Evolutionary conservation across 2,888 invertebrate genomes (phyloP).

Genomic region (Acrobasis suavella): DNA sequence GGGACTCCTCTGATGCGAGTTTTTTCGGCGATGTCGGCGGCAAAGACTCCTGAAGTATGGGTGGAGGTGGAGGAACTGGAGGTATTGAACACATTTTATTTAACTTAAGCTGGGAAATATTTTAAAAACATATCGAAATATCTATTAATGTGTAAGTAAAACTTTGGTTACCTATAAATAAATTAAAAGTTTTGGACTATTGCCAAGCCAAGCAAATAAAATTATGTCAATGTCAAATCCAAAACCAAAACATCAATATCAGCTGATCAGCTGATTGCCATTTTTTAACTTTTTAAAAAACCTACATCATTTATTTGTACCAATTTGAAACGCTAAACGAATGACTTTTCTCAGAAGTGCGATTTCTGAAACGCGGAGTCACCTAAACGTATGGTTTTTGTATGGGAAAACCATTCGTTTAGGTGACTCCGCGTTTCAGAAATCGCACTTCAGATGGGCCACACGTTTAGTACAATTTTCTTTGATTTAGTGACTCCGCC

Average conservation of each 20-base stretch:
- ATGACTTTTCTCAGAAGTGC: too few relatives aligned
- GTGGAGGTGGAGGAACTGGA: slow-evolving; percentile 52
- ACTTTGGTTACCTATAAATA: neutral
- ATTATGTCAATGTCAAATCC: neutral
- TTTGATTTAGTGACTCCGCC: too few relatives aligned
- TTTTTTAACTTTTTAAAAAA: neutral
- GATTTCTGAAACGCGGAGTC: too few relatives aligned
- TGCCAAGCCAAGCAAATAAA: neutral
- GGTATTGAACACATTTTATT: slow-evolving; percentile 64
- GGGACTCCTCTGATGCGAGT: slow-evolving; percentile 26
- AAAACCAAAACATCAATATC: neutral
- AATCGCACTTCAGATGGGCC: too few relatives aligned
- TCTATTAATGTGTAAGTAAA: neutral
- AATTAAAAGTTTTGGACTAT: neutral
- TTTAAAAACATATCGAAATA: neutral
- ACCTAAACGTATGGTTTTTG: too few relatives aligned
- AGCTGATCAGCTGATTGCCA: neutral
- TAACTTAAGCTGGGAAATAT: neutral
- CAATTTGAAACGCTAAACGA: too few relatives aligned
- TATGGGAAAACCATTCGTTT: too few relatives aligned
- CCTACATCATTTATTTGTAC: too few relatives aligned
- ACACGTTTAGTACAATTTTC: too few relatives aligned
- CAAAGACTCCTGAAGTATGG: slow-evolving; percentile 33
- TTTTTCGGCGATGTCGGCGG: slow-evolving; percentile 29
- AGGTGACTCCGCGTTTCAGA: too few relatives aligned